Evolutionary conservation across 2,113 vertebrate genomes (phyloP), one percentile per base, ranked within the genome.

Genomic region (Channa maculata): DNA sequence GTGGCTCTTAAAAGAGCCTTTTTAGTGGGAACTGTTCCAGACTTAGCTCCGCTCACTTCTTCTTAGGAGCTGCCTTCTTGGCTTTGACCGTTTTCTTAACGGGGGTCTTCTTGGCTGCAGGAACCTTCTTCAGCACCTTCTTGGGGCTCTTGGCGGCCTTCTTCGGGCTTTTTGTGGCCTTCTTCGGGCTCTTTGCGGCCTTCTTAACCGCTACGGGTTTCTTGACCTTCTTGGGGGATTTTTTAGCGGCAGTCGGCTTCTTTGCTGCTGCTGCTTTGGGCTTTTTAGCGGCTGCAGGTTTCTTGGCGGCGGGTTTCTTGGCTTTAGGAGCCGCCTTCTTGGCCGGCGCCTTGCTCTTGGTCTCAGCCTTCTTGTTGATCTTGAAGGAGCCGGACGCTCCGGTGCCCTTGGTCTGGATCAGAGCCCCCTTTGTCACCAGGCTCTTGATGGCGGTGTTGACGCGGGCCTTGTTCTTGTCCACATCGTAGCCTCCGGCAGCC

Each of bases 1-100:
- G 80, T 52, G 84, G 80, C 84, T 86, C 84, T 86, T 77, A 86
- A 86, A 86, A 86, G 84, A 86, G 84, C 84, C 84, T 65, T 86
- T 86, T 41, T 41, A 24, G 4, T 41, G 24, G 24, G 1, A 24
- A 37, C 41, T 6, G 52, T 50, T 82, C 44, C 24, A 24, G 24
- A 86, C 75, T 85, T 85, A 24, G 24, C 70, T 85, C 77, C 69
- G 24, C 24, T 24, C 24, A 24, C 24, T 24, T 24, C 24, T 24
- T 24, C 24, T 24, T 24, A 24, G 24, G 5, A 46, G 80, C 68
- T 10, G 80, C 49, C 75, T 77, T 77, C 68, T 77, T 80, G 0
- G 10, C 53, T 58, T 68, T 74, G 3, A 65, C 60, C 0, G 5
- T 33, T 36, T 74, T 80, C 0, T 59, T 75, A 0, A 33, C 63